A percentile compares a stretch with the other conserved stretches of the same genome.
Evolutionary conservation across 2,113 vertebrate genomes (phyloP).

Genomic region (Dromas ardeola): DNA sequence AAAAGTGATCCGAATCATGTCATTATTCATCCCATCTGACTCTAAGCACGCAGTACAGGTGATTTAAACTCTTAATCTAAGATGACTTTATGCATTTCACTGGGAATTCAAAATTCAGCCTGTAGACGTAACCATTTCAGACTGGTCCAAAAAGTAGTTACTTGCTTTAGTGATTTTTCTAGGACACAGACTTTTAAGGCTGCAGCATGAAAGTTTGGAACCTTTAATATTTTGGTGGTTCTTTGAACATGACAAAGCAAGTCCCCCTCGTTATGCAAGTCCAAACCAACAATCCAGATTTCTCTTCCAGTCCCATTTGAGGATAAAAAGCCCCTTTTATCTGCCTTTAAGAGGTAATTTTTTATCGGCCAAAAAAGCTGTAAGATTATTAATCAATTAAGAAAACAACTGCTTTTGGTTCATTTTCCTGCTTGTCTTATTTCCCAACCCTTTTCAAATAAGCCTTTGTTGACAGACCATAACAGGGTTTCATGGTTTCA

Average conservation of each 20-base stretch:
- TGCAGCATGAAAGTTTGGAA: not conserved
- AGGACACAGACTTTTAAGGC: not conserved
- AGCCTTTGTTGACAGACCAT: not conserved
- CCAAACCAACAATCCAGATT: not conserved
- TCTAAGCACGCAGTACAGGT: not conserved
- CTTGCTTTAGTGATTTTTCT: not conserved
- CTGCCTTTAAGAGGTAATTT: not conserved
- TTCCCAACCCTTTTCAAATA: not conserved
- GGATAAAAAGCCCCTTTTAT: not conserved
- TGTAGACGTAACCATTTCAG: not conserved
- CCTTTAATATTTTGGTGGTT: not conserved
- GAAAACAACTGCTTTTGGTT: not conserved
- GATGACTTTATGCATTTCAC: not conserved
- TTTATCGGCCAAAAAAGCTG: accelerated
- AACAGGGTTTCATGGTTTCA: not conserved
- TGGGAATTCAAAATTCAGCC: not conserved
- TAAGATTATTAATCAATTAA: not conserved
- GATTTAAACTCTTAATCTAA: not conserved
- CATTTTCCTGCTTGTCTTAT: not conserved
- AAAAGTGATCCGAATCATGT: not conserved
- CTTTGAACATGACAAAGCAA: not conserved
- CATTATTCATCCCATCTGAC: not conserved
- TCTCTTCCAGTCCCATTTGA: not conserved
- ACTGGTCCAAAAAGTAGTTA: not conserved
- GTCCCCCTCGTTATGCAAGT: not conserved